Percentiles rank a stretch among this genome's conserved stretches.
Conservation (phyloP, 2,113 vertebrate genomes). For the Puntigrus tetrazona region DNA sequence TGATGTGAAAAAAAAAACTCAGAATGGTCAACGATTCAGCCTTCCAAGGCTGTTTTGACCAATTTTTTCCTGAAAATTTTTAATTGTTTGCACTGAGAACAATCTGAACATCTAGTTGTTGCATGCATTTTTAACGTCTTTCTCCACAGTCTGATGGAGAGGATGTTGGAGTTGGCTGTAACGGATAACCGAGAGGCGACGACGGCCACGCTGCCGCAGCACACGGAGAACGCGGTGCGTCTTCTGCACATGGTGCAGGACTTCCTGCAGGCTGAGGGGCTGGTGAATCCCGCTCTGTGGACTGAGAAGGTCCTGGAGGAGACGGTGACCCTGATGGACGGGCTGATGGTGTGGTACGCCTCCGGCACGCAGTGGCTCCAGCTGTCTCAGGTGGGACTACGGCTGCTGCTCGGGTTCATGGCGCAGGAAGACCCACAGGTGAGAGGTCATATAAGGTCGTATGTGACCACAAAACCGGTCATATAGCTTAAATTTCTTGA, state of each 20-base stretch:
- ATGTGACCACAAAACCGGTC: no score
- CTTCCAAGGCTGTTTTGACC: no score
- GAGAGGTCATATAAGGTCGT: neutral
- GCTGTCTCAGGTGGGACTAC: slow-evolving; percentile 89
- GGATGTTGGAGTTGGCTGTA: slow-evolving; percentile 93
- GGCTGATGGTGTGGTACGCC: slow-evolving; percentile 90
- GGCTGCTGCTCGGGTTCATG: slow-evolving; percentile 93
- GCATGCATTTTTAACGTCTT: neutral
- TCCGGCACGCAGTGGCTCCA: slow-evolving; percentile 81
- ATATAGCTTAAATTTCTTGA: no score
- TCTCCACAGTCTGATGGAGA: slow-evolving; percentile 87
- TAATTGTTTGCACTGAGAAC: no score
- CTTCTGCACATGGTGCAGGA: slow-evolving; percentile 90
- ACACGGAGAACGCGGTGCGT: slow-evolving; percentile 90
- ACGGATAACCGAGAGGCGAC: slow-evolving; percentile 89
- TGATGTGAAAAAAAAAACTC: no score
- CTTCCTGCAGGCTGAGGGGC: slow-evolving; percentile 92
- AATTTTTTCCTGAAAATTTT: no score
- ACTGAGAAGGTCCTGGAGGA: slow-evolving; percentile 94
- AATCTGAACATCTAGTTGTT: neutral
- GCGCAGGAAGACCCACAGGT: slow-evolving; percentile 89
- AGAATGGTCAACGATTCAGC: no score
- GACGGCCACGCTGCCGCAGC: slow-evolving; percentile 75
- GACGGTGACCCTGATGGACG: slow-evolving; percentile 88
- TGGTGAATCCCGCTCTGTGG: slow-evolving; percentile 87